A percentile compares a stretch with the other conserved stretches of the same genome.
These are phyloP conservation scores for Drosophila pullipes DNA, from an alignment of 2,888 invertebrate genomes.

Conservation along the genomic window DNA sequence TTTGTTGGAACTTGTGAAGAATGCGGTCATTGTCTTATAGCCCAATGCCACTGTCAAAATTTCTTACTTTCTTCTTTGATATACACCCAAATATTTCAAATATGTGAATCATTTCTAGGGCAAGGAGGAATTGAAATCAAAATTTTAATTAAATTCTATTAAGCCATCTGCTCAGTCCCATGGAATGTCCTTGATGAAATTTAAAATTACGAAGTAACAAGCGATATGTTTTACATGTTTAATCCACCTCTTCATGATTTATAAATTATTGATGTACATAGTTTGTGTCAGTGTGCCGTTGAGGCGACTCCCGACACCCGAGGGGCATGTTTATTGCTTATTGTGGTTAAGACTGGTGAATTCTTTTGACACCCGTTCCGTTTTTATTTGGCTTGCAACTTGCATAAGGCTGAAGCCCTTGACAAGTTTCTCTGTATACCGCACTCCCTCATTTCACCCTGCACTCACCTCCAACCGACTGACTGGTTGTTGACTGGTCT, in stretches of 20 bases:
- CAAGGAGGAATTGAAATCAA: not conserved
- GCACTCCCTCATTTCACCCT: too few species aligned
- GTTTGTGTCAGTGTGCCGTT: conserved; percentile 33
- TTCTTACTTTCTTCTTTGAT: too few species aligned
- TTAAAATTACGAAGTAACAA: not conserved
- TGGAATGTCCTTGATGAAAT: not conserved
- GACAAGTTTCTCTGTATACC: conserved; percentile 11
- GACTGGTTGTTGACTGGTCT: not conserved
- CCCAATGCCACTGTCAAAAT: not conserved
- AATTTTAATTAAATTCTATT: not conserved
- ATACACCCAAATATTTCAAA: not conserved
- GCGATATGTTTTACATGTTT: not conserved
- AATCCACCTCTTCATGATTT: not conserved
- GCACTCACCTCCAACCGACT: not conserved
- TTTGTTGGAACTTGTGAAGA: not conserved
- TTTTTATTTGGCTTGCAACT: conserved; percentile 23
- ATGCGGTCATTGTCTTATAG: not conserved
- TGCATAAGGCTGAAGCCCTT: conserved; percentile 32
- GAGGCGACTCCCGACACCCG: not conserved
- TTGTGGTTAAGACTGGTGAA: not conserved
- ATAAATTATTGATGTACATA: not conserved
- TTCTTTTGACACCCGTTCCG: conserved; percentile 48
- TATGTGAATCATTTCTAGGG: not conserved
- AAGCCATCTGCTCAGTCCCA: not conserved
- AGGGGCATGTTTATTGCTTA: not conserved